Percentiles rank a stretch among this genome's conserved stretches.
These are phyloP conservation scores for Antigone vipio DNA, from an alignment of 2,113 vertebrate species.

Conservation along the genomic window DNA sequence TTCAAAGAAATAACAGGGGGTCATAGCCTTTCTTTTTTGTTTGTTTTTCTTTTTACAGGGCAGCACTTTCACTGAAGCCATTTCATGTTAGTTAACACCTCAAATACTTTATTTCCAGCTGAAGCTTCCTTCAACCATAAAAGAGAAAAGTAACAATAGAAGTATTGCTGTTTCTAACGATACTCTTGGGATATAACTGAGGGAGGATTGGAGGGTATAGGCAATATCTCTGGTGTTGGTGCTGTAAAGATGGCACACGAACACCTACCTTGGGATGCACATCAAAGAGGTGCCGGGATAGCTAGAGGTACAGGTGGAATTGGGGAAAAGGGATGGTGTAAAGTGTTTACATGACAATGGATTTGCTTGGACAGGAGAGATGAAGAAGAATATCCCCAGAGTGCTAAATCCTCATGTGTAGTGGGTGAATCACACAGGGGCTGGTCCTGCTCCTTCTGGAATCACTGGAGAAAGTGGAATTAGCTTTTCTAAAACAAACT, in stretches of 20 bases:
- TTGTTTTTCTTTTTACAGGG: neutral
- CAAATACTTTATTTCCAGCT: neutral
- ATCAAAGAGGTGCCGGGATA: neutral
- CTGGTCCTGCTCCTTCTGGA: neutral
- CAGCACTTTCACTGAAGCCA: neutral
- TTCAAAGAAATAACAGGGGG: neutral
- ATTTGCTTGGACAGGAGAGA: neutral
- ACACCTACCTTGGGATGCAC: neutral
- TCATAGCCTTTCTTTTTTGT: neutral
- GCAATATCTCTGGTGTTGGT: neutral
- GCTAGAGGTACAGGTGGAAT: neutral
- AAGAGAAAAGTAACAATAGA: neutral
- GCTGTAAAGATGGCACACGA: neutral
- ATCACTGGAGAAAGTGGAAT: neutral
- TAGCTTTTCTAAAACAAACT: neutral
- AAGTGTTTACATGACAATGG: neutral
- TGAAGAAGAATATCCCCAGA: neutral
- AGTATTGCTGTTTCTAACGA: neutral
- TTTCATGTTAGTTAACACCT: neutral
- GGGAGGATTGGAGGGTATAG: neutral
- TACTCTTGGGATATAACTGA: neutral
- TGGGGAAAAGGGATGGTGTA: neutral
- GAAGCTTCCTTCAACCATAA: neutral
- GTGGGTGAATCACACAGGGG: neutral
- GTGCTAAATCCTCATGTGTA: neutral